A percentile compares a stretch with the other conserved stretches of the same genome.
Conservation (phyloP, 1,140 invertebrate species). For the Agrypnia vestita region DNA sequence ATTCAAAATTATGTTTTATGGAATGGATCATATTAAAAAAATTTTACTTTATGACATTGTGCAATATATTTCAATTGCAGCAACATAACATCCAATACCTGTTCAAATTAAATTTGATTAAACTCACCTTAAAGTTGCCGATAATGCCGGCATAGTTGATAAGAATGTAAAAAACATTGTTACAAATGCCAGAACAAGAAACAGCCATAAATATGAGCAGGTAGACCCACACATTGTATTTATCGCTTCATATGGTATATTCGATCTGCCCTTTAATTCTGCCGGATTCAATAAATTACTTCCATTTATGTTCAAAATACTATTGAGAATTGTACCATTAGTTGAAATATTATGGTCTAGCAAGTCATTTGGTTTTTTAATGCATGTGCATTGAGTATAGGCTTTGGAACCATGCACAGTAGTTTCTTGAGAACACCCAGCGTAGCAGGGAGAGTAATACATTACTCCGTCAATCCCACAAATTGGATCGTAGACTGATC, state of each 20-base stretch:
- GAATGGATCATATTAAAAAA: too few species aligned
- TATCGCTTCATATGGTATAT: slow-evolving; percentile 73
- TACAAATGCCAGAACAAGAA: slow-evolving; percentile 79
- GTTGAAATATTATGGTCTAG: slow-evolving; percentile 8
- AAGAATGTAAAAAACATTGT: slow-evolving; percentile 85
- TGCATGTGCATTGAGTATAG: slow-evolving; percentile 76
- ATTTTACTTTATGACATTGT: too few species aligned
- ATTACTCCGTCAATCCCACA: slow-evolving; percentile 86
- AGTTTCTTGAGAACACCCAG: slow-evolving; percentile 78
- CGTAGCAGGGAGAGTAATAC: slow-evolving; percentile 90
- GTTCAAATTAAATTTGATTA: background rate
- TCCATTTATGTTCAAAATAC: slow-evolving; percentile 12
- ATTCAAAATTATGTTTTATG: too few species aligned
- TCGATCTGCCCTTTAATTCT: slow-evolving; percentile 14
- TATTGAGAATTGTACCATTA: background rate
- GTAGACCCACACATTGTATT: slow-evolving; percentile 77
- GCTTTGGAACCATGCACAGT: slow-evolving; percentile 65
- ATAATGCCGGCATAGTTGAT: slow-evolving; percentile 84
- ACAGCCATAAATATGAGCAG: slow-evolving; percentile 79
- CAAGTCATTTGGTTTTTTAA: slow-evolving; percentile 52
- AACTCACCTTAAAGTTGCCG: slow-evolving; percentile 81
- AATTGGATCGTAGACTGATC: slow-evolving; percentile 76
- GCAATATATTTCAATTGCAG: background rate
- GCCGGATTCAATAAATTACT: slow-evolving; percentile 11
- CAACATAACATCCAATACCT: slow-evolving; percentile 11